Conservation (phyloP, 35 echinoderm and acorn worm genomes). For the Apostichopus californicus region DNA sequence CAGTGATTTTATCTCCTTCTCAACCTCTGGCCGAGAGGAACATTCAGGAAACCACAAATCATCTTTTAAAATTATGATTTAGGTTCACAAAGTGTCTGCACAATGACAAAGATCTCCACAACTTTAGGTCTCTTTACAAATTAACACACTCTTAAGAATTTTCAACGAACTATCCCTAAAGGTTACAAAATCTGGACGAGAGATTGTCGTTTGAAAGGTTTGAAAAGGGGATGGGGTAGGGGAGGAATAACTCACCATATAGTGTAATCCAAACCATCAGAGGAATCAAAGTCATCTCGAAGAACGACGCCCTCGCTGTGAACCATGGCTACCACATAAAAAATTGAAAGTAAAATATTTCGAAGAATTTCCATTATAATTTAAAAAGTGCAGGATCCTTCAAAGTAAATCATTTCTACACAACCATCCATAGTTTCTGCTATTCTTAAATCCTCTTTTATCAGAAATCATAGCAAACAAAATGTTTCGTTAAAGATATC, state of each 20-base stretch:
- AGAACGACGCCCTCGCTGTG: slow-evolving; percentile 83
- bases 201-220: too few species aligned
- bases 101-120: too few species aligned
- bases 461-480: background rate
- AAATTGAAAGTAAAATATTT: slow-evolving; percentile 24
- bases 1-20: too few species aligned
- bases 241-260: slow-evolving; percentile 76
- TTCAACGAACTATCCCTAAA: background rate
- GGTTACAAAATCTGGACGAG: background rate
- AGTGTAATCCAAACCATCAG: slow-evolving; percentile 71
- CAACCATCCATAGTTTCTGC: background rate
- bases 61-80: too few species aligned
- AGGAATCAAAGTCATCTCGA: slow-evolving; percentile 92
- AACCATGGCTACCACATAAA: slow-evolving; percentile 60
- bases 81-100: too few species aligned
- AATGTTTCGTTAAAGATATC: background rate
- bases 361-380: background rate
- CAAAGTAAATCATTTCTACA: background rate
- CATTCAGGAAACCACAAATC: too few species aligned
- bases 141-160: too few species aligned
- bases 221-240: background rate
- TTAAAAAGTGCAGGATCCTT: background rate
- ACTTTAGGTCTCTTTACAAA: too few species aligned
- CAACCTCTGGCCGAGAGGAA: too few species aligned
- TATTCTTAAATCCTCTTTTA: background rate